Evolutionary conservation across 2,888 invertebrate genomes (phyloP), one percentile per base, ranked within the genome.

Genomic region (Epinotia ramella): DNA sequence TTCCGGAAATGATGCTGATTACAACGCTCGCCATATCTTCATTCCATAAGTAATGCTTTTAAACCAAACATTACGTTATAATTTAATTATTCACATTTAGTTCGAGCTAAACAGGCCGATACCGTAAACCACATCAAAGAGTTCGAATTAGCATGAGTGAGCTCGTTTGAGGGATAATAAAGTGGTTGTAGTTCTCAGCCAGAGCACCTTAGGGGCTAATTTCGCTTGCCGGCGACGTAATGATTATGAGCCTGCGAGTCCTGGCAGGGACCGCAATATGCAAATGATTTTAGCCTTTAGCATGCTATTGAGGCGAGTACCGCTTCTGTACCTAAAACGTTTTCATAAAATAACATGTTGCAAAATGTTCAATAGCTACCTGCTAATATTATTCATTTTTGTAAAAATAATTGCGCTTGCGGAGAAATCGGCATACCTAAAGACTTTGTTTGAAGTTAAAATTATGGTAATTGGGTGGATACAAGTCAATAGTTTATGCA

Each of bases 201-300:
- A 90, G 87, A 88, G 87, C 87, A 93, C 94, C 93, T 93, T 90
- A 93, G 94, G 92, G 94, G 91, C 91, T 91, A 93, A 94, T 94
- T 91, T 91, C 79, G 87, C 88, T 85, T 89, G 89, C 89, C 89
- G 85, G 62, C 66, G 56, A 66, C 85, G 87, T 93, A 93, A 92
- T 93, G 89, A 92, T 92, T 91, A 92, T 91, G 89, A 91, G 89
- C 84, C 85, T 86, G 84, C 81, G 82, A 83, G 83, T 80, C 84
- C 84, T 85, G 85, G 83, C 83, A 84, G 85, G 82, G 87, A 89
- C 90, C 90, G 86, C 89, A 92, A 90, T 93, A 94, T 93, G 93
- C 91, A 93, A 94, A 94, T 94, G 89, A 90, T 88, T 90, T 87
- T 91, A 86, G 92, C 91, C 92, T 89, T 90, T 87, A 92, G 90